Base-by-base conservation (phyloP, 2,797 vertebrate genomes). In the Diplodus puntazzo region DNA sequence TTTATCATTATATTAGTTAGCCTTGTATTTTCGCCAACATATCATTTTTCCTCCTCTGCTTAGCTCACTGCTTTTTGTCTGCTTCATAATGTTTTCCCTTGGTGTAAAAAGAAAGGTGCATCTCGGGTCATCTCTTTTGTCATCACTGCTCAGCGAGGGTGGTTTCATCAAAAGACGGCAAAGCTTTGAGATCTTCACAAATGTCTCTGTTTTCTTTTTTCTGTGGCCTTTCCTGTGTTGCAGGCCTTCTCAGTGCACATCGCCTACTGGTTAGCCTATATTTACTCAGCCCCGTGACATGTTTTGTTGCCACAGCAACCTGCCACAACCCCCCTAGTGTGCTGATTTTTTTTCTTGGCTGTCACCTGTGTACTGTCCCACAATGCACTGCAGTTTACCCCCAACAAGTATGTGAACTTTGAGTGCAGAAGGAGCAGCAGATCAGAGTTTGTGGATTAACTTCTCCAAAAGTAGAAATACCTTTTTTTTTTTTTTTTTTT, bases 301-400 rank as follows among this genome's bases (percentile, higher is more conserved):
- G 93, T 88, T 91, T 87, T 90, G 92, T 92, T 93, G 89, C 92
- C 92, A 90, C 86, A 90, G 88, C 87, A 93, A 94, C 90, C 70
- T 77, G 65, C 86, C 77, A 79, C 69, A 88, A 81, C 81, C 82
- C 83, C 82, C 83, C 79, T 21, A 70, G 59, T 77, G 77, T 63
- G 77, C 75, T 79, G 66, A 73, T 73, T 79, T 83, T 54, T 89
- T 81, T 68, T 48, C 61, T 74, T 82, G 79, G 72, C 83, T 82
- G 75, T 92, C 88, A 92, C 89, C 92, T 89, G 88, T 87, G 80
- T 39, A 9, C 78, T 75, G 77, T 88, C 91, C 88, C 88, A 92
- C 75, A 91, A 86, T 93, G 86, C 90, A 90, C 23, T 85, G 88
- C 86, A 76, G 50, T 52, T 46, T 11, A 66, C 16, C 14, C 21